phyloP scores from a whole-genome alignment of 1,140 invertebrate genomes.

The Trigoniulus corallinus region DNA sequence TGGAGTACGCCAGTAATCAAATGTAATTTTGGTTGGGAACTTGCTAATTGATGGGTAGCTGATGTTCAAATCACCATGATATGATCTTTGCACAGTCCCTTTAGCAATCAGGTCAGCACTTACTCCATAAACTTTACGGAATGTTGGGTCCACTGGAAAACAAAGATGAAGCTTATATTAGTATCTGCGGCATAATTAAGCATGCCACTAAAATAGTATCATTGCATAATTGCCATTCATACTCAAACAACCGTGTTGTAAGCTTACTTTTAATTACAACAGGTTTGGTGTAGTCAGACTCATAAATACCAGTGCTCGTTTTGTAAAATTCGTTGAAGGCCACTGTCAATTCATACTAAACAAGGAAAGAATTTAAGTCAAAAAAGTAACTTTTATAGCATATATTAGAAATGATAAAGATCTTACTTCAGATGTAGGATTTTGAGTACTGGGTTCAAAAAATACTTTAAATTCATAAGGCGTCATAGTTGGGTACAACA shows the following conservation, averaged over 20 bases:
- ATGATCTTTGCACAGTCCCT: slow-evolving; percentile 5
- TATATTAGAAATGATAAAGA: background rate
- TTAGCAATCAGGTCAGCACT: slow-evolving; percentile 3
- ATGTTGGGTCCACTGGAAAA: background rate
- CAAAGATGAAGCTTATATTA: background rate
- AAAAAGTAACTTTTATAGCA: background rate
- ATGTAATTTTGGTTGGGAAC: background rate
- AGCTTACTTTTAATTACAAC: background rate
- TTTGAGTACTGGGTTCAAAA: background rate
- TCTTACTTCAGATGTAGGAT: slow-evolving; percentile 6
- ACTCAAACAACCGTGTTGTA: no score
- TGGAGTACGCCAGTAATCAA: slow-evolving; percentile 1
- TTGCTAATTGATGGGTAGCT: no score
- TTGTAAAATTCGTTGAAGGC: background rate
- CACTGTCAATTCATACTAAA: background rate
- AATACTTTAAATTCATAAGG: slow-evolving; percentile 1
- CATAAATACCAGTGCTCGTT: background rate
- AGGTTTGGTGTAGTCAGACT: background rate
- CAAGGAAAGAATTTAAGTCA: background rate
- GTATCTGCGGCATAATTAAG: background rate
- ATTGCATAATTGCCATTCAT: background rate
- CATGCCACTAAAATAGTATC: background rate
- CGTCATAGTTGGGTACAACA: background rate
- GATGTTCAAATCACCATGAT: background rate
- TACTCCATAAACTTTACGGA: background rate